Percentiles rank a stretch among this genome's conserved stretches.
phyloP scores from a whole-genome alignment of 2,113 vertebrate species.

The Siphamia tubifer region DNA sequence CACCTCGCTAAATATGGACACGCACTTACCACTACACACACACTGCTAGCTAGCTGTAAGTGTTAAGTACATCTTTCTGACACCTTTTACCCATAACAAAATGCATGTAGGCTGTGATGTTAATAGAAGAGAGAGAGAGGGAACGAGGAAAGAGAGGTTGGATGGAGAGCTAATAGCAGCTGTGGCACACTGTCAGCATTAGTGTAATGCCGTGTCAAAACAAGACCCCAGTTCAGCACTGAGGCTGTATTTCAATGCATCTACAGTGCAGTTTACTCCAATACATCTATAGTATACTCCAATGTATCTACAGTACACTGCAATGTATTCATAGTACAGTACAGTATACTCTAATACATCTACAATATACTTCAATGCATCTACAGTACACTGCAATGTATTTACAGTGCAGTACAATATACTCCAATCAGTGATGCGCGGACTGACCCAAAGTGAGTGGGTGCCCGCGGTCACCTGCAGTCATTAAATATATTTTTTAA shows the following conservation, averaged over 20 bases:
- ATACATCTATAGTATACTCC: too few relatives aligned
- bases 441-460: too few relatives aligned
- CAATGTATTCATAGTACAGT: too few relatives aligned
- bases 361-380: too few relatives aligned
- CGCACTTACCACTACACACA: slow-evolving; percentile 10
- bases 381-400: too few relatives aligned
- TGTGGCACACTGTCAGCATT: slow-evolving; percentile 27
- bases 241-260: slow-evolving; percentile 11
- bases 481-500: too few relatives aligned
- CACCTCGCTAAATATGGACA: slow-evolving; percentile 63
- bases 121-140: neutral
- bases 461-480: too few relatives aligned
- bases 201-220: slow-evolving; percentile 37
- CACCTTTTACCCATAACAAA: slow-evolving; percentile 56
- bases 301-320: too few relatives aligned
- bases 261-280: neutral
- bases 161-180: slow-evolving; percentile 28
- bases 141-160: neutral
- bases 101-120: slow-evolving; percentile 38
- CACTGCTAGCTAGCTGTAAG: slow-evolving; percentile 9
- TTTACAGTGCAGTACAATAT: too few relatives aligned
- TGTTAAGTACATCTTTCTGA: slow-evolving; percentile 54
- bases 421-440: too few relatives aligned
- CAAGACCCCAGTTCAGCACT: slow-evolving; percentile 9
- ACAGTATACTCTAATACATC: too few relatives aligned